Conservation (phyloP, 2,113 vertebrate genomes). For the Glaucidium brasilianum region DNA sequence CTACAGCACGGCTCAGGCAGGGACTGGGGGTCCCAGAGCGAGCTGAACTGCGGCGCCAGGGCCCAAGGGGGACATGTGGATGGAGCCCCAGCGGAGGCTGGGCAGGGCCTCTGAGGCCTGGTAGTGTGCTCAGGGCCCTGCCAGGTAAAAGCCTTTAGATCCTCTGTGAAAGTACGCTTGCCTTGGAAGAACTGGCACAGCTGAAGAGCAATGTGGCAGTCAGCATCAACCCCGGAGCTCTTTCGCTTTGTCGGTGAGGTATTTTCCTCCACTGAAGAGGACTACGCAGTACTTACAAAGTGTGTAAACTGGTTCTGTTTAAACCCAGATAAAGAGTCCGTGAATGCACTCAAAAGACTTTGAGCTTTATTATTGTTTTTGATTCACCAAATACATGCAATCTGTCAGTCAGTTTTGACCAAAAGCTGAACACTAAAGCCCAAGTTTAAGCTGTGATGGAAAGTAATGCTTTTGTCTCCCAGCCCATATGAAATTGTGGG, state of each 20-base stretch:
- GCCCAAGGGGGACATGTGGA: accelerated
- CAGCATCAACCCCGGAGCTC: background rate
- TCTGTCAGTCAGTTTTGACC: background rate
- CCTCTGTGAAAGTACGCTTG: accelerated
- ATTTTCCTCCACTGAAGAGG: background rate
- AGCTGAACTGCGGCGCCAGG: background rate
- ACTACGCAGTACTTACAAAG: background rate
- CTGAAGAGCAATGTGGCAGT: background rate
- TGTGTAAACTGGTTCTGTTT: background rate
- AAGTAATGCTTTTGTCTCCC: background rate
- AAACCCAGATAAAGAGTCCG: background rate
- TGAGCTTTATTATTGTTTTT: background rate
- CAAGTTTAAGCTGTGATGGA: background rate
- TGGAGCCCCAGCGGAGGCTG: background rate
- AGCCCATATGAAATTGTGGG: background rate
- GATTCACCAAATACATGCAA: background rate
- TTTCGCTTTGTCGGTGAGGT: background rate
- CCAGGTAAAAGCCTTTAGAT: background rate
- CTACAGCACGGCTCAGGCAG: background rate
- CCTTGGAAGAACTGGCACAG: background rate
- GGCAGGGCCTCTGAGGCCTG: background rate
- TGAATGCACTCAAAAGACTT: background rate
- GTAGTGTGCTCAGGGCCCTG: background rate
- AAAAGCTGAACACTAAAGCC: background rate
- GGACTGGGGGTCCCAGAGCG: accelerated